These are phyloP conservation scores for Plecotus auritus DNA, from an alignment of 2,113 vertebrate species.

Conservation along the genomic window DNA sequence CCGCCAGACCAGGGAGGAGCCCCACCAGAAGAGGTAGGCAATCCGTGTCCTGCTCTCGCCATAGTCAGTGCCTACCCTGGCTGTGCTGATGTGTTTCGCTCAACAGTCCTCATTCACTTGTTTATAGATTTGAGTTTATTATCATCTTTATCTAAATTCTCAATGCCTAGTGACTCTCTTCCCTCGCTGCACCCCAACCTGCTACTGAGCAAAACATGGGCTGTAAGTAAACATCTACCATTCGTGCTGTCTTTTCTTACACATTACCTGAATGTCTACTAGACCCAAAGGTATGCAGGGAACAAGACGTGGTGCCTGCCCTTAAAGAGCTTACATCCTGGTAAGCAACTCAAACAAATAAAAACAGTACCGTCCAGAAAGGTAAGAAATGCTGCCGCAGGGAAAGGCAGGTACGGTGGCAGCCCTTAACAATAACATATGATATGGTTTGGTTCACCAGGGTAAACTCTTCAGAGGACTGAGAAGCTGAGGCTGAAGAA, in stretches of 20 bases:
- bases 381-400: rapidly evolving
- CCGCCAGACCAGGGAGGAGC: not conserved
- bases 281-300: not conserved
- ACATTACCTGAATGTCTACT: not conserved
- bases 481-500: not conserved
- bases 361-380: not conserved
- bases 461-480: not conserved
- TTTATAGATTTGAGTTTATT: not conserved
- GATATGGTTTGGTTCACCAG: rapidly evolving
- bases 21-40: too few species aligned
- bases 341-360: not conserved
- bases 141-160: not conserved
- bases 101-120: not conserved
- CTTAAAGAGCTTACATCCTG: not conserved
- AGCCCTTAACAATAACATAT: not conserved
- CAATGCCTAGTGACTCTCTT: not conserved
- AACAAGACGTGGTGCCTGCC: not conserved
- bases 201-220: not conserved
- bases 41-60: not conserved
- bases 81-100: not conserved
- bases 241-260: not conserved
- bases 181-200: too few species aligned
- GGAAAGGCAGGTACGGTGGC: not conserved
- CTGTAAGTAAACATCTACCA: not conserved
- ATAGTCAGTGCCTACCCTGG: not conserved